These are phyloP conservation scores for Cebus imitator DNA, from an alignment of 2,113 vertebrate species.

Conservation along the genomic window DNA sequence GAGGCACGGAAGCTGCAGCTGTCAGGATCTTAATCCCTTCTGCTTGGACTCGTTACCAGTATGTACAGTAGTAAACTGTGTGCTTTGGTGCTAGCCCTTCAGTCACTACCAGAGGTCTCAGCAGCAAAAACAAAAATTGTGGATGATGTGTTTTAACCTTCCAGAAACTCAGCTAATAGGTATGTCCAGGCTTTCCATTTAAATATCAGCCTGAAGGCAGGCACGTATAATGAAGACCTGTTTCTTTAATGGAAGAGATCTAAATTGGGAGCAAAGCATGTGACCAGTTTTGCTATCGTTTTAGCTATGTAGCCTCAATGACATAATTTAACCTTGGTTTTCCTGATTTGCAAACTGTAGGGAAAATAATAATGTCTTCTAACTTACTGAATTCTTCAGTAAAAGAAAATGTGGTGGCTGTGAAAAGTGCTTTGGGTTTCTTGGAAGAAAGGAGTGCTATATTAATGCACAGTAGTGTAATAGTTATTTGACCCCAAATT, in stretches of 20 bases:
- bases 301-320: background rate
- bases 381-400: background rate
- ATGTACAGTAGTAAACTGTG: background rate
- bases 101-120: background rate
- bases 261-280: background rate
- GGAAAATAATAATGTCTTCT: constrained; percentile 1
- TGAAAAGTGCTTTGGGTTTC: background rate
- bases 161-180: constrained; percentile 64
- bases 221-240: background rate
- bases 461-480: background rate
- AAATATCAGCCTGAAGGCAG: background rate
- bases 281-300: background rate
- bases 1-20: constrained; percentile 73
- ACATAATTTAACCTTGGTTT: background rate
- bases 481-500: background rate
- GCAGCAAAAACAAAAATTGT: background rate
- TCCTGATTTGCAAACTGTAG: background rate
- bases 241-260: constrained; percentile 14
- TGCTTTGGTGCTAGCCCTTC: background rate
- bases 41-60: constrained; percentile 30
- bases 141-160: background rate
- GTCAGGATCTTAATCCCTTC: constrained; percentile 59
- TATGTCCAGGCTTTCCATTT: background rate
- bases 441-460: background rate
- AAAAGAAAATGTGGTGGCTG: background rate